Evolutionary conservation across 2,797 vertebrate species (phyloP).

Genomic region (Ptychobarbus kaznakovi): DNA sequence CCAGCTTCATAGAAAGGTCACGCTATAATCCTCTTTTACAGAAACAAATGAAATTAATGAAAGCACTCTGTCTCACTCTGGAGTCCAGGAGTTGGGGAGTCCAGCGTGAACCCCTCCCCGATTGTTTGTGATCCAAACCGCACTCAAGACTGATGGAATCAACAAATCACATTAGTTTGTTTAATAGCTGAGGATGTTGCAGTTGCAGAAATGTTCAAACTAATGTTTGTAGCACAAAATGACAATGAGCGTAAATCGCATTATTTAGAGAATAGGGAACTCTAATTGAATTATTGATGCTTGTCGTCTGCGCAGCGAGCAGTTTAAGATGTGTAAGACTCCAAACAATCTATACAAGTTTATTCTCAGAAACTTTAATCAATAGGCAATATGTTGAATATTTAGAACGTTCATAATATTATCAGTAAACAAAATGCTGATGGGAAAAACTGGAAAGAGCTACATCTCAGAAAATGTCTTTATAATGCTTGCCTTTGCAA

Average conservation of each 20-base stretch:
- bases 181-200: constrained; percentile 69
- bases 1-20: constrained; percentile 88
- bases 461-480: background rate
- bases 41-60: constrained; percentile 90
- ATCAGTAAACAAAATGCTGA: constrained; percentile 43
- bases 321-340: constrained; percentile 23
- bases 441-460: constrained; percentile 1
- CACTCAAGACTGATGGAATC: constrained; percentile 45
- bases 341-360: constrained; percentile 46
- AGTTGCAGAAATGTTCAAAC: constrained; percentile 51
- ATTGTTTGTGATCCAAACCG: constrained; percentile 65
- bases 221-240: constrained; percentile 62
- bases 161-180: constrained; percentile 66
- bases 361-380: constrained; percentile 27
- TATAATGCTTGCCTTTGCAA: constrained; percentile 14
- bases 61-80: constrained; percentile 74
- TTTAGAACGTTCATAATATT: constrained; percentile 38
- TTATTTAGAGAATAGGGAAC: constrained; percentile 61
- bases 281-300: constrained; percentile 63
- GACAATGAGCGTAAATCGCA: constrained; percentile 70
- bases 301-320: constrained; percentile 11
- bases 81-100: constrained; percentile 43
- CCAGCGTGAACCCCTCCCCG: constrained; percentile 8
- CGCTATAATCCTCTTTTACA: constrained; percentile 83
- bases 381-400: constrained; percentile 49